phyloP scores from a whole-genome alignment of 2,797 vertebrate species.

The Orestias chungarensis region DNA sequence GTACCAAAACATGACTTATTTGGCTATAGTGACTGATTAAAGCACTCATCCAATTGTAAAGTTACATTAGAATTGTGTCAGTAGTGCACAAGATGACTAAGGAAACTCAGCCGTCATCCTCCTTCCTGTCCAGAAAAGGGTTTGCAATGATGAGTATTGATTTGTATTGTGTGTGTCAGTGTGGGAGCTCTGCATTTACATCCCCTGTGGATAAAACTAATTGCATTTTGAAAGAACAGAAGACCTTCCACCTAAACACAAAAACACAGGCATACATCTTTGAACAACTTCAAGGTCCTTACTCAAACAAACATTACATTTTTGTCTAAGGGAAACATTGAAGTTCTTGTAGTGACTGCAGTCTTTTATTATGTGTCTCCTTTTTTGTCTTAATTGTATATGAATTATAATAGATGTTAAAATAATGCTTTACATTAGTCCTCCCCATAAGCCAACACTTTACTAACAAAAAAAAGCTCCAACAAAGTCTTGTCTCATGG shows the following conservation, averaged over 20 bases:
- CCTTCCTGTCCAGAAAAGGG: conserved; percentile 16
- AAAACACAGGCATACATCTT: conserved; percentile 63
- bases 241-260: conserved; percentile 61
- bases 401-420: neutral
- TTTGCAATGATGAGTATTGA: conserved; percentile 36
- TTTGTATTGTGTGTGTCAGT: conserved; percentile 37
- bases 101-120: neutral
- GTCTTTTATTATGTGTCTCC: conserved; percentile 39
- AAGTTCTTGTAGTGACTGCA: conserved; percentile 6
- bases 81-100: neutral
- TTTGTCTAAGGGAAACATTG: conserved; percentile 42
- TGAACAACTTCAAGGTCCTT: conserved; percentile 50
- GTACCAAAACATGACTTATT: conserved; percentile 12
- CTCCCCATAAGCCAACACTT: neutral
- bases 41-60: neutral
- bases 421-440: neutral
- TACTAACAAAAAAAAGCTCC: neutral
- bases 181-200: conserved; percentile 43
- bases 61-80: neutral
- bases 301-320: conserved; percentile 68
- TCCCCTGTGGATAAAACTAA: conserved; percentile 68
- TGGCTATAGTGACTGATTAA: neutral
- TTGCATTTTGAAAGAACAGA: conserved; percentile 69
- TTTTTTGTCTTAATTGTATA: conserved; percentile 29
- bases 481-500: neutral